A percentile compares a stretch with the other conserved stretches of the same genome.
phyloP scores from a whole-genome alignment of 2,888 invertebrate genomes.

The Dasypolia templi region DNA sequence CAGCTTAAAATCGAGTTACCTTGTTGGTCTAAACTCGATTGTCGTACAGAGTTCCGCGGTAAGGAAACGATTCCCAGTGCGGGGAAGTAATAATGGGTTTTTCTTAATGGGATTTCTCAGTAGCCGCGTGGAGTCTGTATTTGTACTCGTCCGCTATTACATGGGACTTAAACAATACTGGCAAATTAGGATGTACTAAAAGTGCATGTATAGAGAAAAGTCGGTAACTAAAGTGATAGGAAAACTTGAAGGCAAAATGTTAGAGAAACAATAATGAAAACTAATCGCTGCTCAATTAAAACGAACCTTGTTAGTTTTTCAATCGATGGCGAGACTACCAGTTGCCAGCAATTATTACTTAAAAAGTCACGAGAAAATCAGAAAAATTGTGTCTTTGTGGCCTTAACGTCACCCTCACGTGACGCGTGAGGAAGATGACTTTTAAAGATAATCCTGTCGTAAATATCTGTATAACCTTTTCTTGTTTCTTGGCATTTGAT shows the following conservation, averaged over 20 bases:
- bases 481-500: background rate
- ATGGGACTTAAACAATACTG: background rate
- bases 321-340: conserved; percentile 13
- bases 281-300: conserved; percentile 54
- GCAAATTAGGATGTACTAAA: background rate
- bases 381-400: conserved; percentile 29
- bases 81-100: background rate
- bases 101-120: background rate
- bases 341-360: conserved; percentile 14
- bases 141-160: background rate
- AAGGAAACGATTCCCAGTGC: background rate
- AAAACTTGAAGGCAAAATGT: conserved; percentile 29
- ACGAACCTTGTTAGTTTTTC: conserved; percentile 55
- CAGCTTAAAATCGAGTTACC: too few species aligned
- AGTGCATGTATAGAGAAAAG: background rate
- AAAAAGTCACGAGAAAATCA: conserved; percentile 38
- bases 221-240: background rate
- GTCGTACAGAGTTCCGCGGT: too few species aligned
- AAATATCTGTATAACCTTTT: background rate
- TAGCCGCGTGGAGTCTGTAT: background rate
- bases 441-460: conserved; percentile 6
- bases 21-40: too few species aligned
- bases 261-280: conserved; percentile 35
- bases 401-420: conserved; percentile 30
- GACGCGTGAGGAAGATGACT: background rate